These are phyloP conservation scores for Pempheris klunzingeri DNA, from an alignment of 2,797 vertebrate species.

Conservation along the genomic window DNA sequence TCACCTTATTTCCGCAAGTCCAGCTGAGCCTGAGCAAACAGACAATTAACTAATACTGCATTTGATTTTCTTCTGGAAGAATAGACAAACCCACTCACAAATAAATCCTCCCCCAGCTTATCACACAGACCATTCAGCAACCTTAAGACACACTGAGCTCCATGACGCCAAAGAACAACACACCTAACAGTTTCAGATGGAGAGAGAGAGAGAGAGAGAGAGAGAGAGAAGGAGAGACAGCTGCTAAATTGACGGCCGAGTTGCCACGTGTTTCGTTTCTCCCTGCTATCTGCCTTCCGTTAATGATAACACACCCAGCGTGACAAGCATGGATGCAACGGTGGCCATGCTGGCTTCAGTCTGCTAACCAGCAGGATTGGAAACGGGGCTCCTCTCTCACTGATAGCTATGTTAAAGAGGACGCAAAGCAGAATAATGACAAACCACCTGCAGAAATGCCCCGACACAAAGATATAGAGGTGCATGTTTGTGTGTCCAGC, in stretches of 20 bases:
- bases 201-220: constrained; percentile 12
- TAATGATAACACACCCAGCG: constrained; percentile 61
- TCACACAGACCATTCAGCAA: constrained; percentile 47
- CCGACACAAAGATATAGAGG: constrained; percentile 7
- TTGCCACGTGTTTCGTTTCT: constrained; percentile 48
- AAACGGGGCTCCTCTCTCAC: constrained; percentile 35
- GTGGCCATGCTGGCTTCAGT: constrained; percentile 50
- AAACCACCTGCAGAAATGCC: constrained; percentile 28
- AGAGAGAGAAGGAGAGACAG: constrained; percentile 20
- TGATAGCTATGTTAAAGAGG: constrained; percentile 48
- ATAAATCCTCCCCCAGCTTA: constrained; percentile 53
- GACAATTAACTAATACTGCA: constrained; percentile 40
- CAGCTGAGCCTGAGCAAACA: constrained; percentile 40
- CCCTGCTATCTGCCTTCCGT: constrained; percentile 50
- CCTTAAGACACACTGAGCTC: constrained; percentile 35
- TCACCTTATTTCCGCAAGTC: not conserved
- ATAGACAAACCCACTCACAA: constrained; percentile 35
- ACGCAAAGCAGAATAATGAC: constrained; percentile 41
- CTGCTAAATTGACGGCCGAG: constrained; percentile 32
- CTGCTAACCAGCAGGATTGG: constrained; percentile 51
- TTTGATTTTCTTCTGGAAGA: constrained; percentile 45
- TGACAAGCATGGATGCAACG: constrained; percentile 56
- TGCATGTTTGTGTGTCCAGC: not conserved
- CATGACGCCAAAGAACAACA: constrained; percentile 27
- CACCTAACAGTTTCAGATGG: constrained; percentile 25